Conservation (phyloP, 2,113 vertebrate species). For the Salvelinus fontinalis region DNA sequence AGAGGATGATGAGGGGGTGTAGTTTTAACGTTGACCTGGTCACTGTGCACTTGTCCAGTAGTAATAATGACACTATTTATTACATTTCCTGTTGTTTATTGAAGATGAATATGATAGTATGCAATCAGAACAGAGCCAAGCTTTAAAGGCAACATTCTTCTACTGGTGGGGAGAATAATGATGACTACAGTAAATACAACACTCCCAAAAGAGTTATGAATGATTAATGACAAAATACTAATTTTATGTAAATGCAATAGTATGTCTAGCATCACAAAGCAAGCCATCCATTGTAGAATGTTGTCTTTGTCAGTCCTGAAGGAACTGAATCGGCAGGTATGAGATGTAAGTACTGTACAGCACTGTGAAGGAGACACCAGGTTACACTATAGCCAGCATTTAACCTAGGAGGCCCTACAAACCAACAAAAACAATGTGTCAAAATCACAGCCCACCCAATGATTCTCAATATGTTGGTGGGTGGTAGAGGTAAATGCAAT, state of each 20-base stretch:
- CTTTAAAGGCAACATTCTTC: slow-evolving; percentile 55
- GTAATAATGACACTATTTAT: background rate
- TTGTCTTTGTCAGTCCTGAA: slow-evolving; percentile 64
- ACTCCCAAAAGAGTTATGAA: background rate
- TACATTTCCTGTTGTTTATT: background rate
- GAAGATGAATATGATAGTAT: slow-evolving; percentile 1
- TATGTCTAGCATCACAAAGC: background rate
- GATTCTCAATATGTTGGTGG: too few species aligned
- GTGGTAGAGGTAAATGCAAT: background rate
- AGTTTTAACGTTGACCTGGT: slow-evolving; percentile 9
- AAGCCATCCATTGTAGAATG: slow-evolving; percentile 46
- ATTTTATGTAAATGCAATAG: background rate
- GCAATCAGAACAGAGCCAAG: slow-evolving; percentile 35
- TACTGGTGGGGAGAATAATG: slow-evolving; percentile 26
- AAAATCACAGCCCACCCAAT: too few species aligned
- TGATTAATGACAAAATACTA: too few species aligned
- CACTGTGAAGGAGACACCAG: slow-evolving; percentile 52
- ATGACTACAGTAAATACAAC: background rate
- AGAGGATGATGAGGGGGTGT: slow-evolving; percentile 9
- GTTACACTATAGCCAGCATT: slow-evolving; percentile 14
- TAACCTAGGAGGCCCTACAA: background rate
- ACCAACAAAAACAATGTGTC: too few species aligned
- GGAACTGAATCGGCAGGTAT: slow-evolving; percentile 62
- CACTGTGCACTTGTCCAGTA: background rate
- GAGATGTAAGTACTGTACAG: slow-evolving; percentile 70